Evolutionary conservation across 2,113 vertebrate species (phyloP), one percentile per base, ranked within the genome.

Genomic region (Elgaria multicarinata): DNA sequence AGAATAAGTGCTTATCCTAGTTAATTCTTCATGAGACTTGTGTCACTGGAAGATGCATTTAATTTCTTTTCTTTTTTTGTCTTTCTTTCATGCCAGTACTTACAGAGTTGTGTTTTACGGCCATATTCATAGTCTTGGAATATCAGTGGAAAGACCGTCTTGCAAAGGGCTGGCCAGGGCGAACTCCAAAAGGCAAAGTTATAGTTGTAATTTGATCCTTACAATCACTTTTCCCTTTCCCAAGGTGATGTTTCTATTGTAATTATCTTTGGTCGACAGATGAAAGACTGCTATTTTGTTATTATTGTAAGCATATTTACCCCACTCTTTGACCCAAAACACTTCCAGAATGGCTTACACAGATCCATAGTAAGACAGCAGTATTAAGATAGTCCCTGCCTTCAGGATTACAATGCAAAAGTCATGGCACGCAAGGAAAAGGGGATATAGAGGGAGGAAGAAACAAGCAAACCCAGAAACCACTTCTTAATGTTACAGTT

Each of bases 1-100:
- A 94, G 90, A 96, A 42, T 95, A 96, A 95, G 93, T 95, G 88
- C 92, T 94, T 94, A 94, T 96, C 89, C 93, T 94, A 84, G 91
- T 96, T 95, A 96, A 96, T 94, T 96, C 95, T 95, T 95, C 94
- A 95, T 96, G 94, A 94, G 91, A 92, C 89, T 94, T 96, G 92
- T 94, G 95, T 95, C 86, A 90, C 89, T 93, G 90, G 87, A 94
- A 95, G 88, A 95, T 92, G 66, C 77, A 81, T 94, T 96, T 94
- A 93, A 95, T 95, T 95, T 95, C 91, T 94, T 94, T 95, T 53
- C 72, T 90, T 93, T 92, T 94, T 85, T 89, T n/a, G n/a, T 91
- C 93, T 42, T 88, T 92, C 79, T 88, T 74, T 91, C 87, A 92
- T 94, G 36, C 42, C 69, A 79, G 14, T 39, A 86, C 0, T 6